Base-by-base conservation (phyloP, 2,797 vertebrate genomes). In the Spheniscus humboldti region DNA sequence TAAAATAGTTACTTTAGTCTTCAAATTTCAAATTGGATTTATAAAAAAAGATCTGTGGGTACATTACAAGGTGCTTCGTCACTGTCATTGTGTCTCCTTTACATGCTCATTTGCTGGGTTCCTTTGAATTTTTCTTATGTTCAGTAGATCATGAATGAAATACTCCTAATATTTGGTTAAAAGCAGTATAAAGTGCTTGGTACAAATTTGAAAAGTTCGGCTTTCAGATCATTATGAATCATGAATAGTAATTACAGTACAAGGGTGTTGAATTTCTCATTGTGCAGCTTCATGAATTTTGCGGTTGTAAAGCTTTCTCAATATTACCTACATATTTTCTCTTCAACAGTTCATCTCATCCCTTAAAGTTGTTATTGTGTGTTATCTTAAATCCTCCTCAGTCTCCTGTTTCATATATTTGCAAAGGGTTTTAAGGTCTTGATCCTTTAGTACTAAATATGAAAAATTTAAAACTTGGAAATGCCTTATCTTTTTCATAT, bases 1-100 rank as follows among this genome's bases (percentile, higher is more conserved):
- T 87, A 66, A 76, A 95, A 52, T 8, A 63, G 81, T 69, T 66
- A 13, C 73, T 81, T 56, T 22, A 76, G 55, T 81, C 85, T 92
- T 81, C 90, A 85, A 15, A 86, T 90, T 95, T 96, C 68, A 66
- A 72, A 90, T 78, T 85, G 73, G 59, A 88, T 96, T 96, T 96
- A 45, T 74, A 74, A 82, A 57, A 95, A 95, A 39, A 97, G 88
- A 91, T 91, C 83, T 93, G 90, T 90, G 81, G 47, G 35, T 83
- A 24, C 74, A 50, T 76, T 92, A 78, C 37, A 64, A 63, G 88
- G 60, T 77, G 64, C 64, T 94, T 89, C 72, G 69, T 96, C 84
- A 60, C 76, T 95, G 80, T 85, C 92, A 19, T 1, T 63, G 59
- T 77, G 23, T 89, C 77, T 87, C 28, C 64, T 93, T 87, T 87